Percentiles rank a stretch among this genome's conserved stretches.
phyloP scores from a whole-genome alignment of 2,113 vertebrate species.

The Tetrao urogallus region DNA sequence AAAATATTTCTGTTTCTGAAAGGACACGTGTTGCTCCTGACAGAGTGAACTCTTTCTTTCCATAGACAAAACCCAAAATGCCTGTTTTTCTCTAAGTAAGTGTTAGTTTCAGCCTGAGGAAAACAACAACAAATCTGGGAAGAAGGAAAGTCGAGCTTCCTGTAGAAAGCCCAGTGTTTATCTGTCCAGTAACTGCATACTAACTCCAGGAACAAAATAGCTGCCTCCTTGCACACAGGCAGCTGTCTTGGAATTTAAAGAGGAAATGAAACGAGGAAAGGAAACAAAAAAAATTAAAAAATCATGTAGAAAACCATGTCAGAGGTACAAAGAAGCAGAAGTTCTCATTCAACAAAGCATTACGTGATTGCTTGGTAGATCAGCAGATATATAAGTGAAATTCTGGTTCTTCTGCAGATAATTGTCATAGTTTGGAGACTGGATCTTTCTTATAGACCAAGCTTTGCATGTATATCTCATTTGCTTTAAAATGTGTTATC shows the following conservation, averaged over 20 bases:
- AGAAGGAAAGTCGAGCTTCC: constrained; percentile 30
- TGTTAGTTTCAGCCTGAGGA: constrained; percentile 23
- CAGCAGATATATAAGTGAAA: neutral
- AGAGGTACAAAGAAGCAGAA: neutral
- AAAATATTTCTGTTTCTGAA: constrained; percentile 46
- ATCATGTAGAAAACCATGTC: neutral
- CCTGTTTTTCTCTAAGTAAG: neutral
- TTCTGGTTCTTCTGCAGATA: neutral
- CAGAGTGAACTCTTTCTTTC: constrained; percentile 18
- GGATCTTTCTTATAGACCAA: neutral
- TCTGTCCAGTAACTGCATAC: neutral
- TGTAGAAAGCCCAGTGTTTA: constrained; percentile 34
- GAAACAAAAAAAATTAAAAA: neutral
- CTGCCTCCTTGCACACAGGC: constrained; percentile 30
- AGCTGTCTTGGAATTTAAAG: constrained; percentile 46
- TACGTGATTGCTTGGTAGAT: neutral
- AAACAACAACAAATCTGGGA: constrained; percentile 46
- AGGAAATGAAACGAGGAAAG: constrained; percentile 46
- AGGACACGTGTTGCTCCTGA: neutral
- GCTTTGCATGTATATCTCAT: neutral
- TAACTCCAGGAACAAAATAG: constrained; percentile 53
- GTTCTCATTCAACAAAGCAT: neutral
- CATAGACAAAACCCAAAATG: neutral
- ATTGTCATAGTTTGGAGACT: neutral
- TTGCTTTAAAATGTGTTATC: neutral